Evolutionary conservation across 2,113 vertebrate genomes (phyloP).

Genomic region (Poeciliopsis occidentalis): DNA sequence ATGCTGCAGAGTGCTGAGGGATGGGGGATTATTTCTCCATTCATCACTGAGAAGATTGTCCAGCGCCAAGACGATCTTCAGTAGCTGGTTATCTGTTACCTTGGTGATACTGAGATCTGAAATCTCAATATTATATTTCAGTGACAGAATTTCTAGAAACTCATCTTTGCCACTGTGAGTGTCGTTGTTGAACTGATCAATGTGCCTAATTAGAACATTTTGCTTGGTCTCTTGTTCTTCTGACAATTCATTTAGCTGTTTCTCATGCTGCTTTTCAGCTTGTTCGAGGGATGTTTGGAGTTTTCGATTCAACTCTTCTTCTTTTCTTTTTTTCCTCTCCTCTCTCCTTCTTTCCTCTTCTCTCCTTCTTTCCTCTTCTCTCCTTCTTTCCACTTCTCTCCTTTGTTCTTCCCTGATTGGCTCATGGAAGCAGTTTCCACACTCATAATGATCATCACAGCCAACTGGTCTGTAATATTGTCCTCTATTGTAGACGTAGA

Average conservation of each 20-base stretch:
- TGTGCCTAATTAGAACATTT: too few relatives aligned
- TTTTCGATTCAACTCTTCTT: neutral
- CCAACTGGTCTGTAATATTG: conserved; percentile 24
- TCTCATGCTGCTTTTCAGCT: conserved; percentile 24
- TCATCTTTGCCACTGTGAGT: neutral
- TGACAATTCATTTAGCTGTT: too few relatives aligned
- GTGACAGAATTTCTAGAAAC: conserved; percentile 22
- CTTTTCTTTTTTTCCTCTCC: neutral
- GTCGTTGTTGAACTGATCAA: too few relatives aligned
- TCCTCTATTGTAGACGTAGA: conserved; percentile 18
- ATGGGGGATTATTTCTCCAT: conserved; percentile 4
- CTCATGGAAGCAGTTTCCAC: conserved; percentile 16
- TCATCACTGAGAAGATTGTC: conserved; percentile 40
- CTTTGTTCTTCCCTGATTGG: neutral
- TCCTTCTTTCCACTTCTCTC: neutral
- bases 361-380: neutral
- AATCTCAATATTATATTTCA: conserved; percentile 11
- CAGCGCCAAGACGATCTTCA: conserved; percentile 18
- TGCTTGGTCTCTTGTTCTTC: too few relatives aligned
- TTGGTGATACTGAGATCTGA: neutral
- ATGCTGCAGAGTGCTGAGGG: conserved; percentile 32
- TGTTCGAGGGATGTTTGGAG: neutral
- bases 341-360: neutral
- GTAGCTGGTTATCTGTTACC: too few relatives aligned
- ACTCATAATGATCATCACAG: neutral